Base-by-base conservation (phyloP, 2,113 vertebrate genomes). In the Antigone vipio region DNA sequence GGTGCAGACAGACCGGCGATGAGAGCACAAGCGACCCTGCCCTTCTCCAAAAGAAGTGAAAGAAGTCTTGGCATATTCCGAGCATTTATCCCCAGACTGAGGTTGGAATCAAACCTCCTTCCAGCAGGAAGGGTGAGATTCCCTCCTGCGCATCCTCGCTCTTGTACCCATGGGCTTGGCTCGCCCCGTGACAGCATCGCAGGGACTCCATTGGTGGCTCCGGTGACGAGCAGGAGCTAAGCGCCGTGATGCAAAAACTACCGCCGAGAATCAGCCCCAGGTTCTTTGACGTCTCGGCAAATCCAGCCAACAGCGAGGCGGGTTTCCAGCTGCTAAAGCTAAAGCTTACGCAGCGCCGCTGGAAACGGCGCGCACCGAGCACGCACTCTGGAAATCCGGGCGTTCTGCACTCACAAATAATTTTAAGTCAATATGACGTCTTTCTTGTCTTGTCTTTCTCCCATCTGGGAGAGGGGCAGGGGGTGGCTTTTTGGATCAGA, bases 371-470 rank as follows among this genome's bases (percentile, higher is more conserved):
- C 30, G 30, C 4, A 2, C 18, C 2, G 34, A 77, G 22, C 50
- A 27, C 34, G 38, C 22, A 0, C 40, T 52, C 69, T 34, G 60
- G 7, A 71, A 42, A 91, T 13, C 2, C 34, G 2, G 38, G 22
- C 23, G 23, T 18, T 81, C 40, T 29, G 40, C 80, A 6, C 58
- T 53, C 66, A 58, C 24, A 58, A 66, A 72, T 45, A 4, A 66
- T 4, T 73, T 18, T 29, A 82, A 93, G 53, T 38, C 75, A 87
- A 52, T 62, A 44, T 26, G 34, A 69, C 0, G 0, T 76, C 77
- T 64, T 87, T 76, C 83, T 94, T 42, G n/a, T 63, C 92, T 34
- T 77, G 88, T 84, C 64, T 79, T 81, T 66, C 60, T 92, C 64
- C 38, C 69, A 22, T 29, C 35, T 69, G 74, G 49, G 79, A 35